Evolutionary conservation across 2,888 invertebrate species (phyloP).

Genomic region (Callyntrura sp.): DNA sequence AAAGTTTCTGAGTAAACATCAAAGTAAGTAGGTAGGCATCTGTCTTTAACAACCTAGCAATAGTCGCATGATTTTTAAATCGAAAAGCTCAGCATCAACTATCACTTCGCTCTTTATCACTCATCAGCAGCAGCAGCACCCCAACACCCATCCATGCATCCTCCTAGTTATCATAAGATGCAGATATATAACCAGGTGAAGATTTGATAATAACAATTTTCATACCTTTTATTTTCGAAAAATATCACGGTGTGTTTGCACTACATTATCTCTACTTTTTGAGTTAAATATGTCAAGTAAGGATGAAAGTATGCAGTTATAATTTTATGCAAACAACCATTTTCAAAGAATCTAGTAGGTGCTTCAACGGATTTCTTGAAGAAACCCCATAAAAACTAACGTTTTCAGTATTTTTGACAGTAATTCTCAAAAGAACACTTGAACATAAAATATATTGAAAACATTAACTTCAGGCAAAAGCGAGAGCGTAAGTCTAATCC

Average conservation of each 20-base stretch:
- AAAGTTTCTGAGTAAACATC: constrained; percentile 55
- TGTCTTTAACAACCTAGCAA: neutral
- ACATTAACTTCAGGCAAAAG: no score
- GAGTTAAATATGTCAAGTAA: constrained; percentile 8
- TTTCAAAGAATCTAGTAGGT: no score
- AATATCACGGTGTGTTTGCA: neutral
- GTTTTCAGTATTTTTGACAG: neutral
- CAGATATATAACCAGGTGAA: neutral
- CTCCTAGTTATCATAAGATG: neutral
- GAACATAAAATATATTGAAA: neutral
- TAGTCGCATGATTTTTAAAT: no score
- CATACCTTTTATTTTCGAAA: constrained; percentile 20
- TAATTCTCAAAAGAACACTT: neutral
- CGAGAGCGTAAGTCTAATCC: no score
- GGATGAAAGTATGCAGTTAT: constrained; percentile 2
- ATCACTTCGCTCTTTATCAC: neutral
- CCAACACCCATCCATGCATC: no score
- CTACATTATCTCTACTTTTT: constrained; percentile 2
- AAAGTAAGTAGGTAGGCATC: neutral
- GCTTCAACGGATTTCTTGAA: no score
- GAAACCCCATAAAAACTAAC: no score
- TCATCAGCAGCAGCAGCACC: neutral
- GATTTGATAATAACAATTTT: constrained; percentile 37
- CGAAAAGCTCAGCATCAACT: neutral
- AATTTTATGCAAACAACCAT: neutral